These are phyloP conservation scores for Pseudobourletiella spinata DNA, from an alignment of 1,140 invertebrate genomes.

Conservation along the genomic window DNA sequence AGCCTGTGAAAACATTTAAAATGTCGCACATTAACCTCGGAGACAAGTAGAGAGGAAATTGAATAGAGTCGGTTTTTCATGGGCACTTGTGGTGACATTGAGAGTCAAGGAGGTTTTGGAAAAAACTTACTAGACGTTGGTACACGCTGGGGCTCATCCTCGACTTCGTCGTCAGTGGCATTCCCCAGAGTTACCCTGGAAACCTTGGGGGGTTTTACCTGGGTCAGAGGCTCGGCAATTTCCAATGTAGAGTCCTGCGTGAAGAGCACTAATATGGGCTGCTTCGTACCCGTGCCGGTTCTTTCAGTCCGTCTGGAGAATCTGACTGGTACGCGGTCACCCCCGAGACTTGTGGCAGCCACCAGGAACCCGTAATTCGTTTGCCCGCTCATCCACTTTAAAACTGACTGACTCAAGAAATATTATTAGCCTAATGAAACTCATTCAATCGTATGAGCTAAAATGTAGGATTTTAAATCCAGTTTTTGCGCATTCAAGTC, in stretches of 20 bases:
- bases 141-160: constrained; percentile 1
- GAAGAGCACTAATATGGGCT: constrained; percentile 36
- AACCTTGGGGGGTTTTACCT: background rate
- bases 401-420: constrained; percentile 39
- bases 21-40: background rate
- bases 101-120: background rate
- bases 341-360: constrained; percentile 33
- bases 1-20: constrained; percentile 25
- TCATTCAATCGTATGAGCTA: background rate
- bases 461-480: background rate
- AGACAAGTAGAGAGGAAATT: no score
- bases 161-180: background rate
- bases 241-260: constrained; percentile 26
- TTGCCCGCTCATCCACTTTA: constrained; percentile 43
- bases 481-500: background rate
- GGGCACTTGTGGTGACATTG: background rate
- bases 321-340: constrained; percentile 39
- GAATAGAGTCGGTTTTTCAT: background rate
- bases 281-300: constrained; percentile 18
- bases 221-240: background rate
- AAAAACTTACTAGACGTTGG: constrained; percentile 26
- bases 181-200: background rate
- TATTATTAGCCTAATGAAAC: background rate
- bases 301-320: constrained; percentile 25
- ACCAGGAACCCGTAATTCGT: constrained; percentile 38